Evolutionary conservation across 2,113 vertebrate genomes (phyloP).

Genomic region (Polypterus bichir): DNA sequence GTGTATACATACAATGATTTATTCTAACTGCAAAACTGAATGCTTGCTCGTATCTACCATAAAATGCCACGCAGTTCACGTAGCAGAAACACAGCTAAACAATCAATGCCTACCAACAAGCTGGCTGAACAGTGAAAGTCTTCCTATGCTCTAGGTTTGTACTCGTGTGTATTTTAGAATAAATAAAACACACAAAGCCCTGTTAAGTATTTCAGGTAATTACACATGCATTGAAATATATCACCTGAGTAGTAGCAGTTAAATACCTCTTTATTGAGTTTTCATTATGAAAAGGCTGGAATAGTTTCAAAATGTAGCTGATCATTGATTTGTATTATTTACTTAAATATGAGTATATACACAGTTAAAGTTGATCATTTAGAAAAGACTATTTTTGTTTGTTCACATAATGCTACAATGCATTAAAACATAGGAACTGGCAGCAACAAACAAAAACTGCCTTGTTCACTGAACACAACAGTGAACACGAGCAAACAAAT

Average conservation of each 20-base stretch:
- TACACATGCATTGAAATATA: constrained; percentile 10
- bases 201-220: constrained; percentile 1
- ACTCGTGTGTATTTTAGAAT: not conserved
- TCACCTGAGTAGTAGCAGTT: constrained; percentile 12
- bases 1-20: no score
- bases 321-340: not conserved
- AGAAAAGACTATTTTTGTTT: not conserved
- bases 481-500: not conserved
- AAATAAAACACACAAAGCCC: constrained; percentile 3
- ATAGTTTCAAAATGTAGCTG: not conserved
- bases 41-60: no score
- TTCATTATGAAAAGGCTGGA: constrained; percentile 12
- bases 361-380: not conserved
- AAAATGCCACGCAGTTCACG: no score
- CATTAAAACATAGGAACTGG: not conserved
- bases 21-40: no score
- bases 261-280: constrained; percentile 9
- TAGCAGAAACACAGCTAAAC: no score
- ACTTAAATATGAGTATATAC: not conserved
- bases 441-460: not conserved
- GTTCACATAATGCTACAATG: not conserved
- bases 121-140: no score
- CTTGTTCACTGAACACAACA: not conserved
- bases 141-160: not conserved
- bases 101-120: no score